These are phyloP conservation scores for Aproaerema taeniolella DNA, from an alignment of 2,888 invertebrate species.

Conservation along the genomic window DNA sequence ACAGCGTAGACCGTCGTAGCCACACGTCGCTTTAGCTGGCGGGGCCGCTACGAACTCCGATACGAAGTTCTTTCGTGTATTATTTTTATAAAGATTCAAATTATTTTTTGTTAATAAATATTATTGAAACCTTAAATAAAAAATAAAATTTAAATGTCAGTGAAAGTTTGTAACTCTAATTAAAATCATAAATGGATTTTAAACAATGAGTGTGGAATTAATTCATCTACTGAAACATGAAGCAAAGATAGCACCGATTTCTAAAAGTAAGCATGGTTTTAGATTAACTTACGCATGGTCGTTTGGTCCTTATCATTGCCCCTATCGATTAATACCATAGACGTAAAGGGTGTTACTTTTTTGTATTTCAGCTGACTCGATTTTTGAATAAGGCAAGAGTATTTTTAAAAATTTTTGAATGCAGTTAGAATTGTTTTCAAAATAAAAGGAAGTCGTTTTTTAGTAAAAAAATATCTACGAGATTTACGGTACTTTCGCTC, in stretches of 20 bases:
- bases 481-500: too few species aligned
- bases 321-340: too few species aligned
- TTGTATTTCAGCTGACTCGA: too few species aligned
- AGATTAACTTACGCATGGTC: too few species aligned
- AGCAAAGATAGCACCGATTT: not conserved
- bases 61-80: constrained; percentile 26
- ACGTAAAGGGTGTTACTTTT: too few species aligned
- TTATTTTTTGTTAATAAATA: not conserved
- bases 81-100: not conserved
- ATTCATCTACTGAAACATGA: not conserved
- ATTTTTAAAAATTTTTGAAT: too few species aligned
- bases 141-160: not conserved
- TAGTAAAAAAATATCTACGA: too few species aligned
- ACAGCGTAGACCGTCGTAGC: constrained; percentile 61
- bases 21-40: constrained; percentile 42
- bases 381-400: too few species aligned
- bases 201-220: not conserved
- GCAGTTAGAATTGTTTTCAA: too few species aligned
- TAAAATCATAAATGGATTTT: not conserved
- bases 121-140: not conserved
- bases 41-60: constrained; percentile 36
- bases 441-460: too few species aligned
- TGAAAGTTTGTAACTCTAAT: not conserved
- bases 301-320: too few species aligned
- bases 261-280: constrained; percentile 1